Percentiles rank a stretch among this genome's conserved stretches.
These are phyloP conservation scores for Coracopsis vasa DNA, from an alignment of 2,113 vertebrate genomes.

Conservation along the genomic window DNA sequence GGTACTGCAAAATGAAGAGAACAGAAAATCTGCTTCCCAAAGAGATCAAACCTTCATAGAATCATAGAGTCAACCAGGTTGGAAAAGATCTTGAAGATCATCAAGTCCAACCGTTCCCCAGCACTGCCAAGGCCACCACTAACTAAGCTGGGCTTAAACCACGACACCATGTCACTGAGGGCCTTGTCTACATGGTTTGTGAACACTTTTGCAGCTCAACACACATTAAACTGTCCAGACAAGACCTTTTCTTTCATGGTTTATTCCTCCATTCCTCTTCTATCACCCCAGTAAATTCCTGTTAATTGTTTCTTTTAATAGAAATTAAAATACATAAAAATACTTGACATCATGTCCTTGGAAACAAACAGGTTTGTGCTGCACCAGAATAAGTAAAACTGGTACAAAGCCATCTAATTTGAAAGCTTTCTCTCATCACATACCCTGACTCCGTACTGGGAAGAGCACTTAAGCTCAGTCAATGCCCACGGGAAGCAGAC, in stretches of 20 bases:
- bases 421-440: neutral
- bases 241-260: neutral
- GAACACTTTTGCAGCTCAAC: neutral
- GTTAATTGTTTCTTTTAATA: neutral
- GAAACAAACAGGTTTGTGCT: neutral
- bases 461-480: neutral
- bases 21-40: neutral
- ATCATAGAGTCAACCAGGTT: neutral
- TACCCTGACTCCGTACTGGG: neutral
- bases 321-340: neutral
- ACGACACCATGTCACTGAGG: neutral
- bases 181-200: neutral
- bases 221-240: neutral
- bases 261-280: neutral
- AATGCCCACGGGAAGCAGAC: neutral
- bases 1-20: neutral
- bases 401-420: neutral
- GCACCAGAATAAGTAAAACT: neutral
- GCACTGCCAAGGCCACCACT: neutral
- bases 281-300: neutral
- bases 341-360: neutral
- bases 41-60: neutral
- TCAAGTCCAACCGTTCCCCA: neutral
- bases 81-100: neutral
- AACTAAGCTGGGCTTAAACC: neutral